Conservation (phyloP, 2,797 vertebrate genomes). For the Furcifer pardalis region DNA sequence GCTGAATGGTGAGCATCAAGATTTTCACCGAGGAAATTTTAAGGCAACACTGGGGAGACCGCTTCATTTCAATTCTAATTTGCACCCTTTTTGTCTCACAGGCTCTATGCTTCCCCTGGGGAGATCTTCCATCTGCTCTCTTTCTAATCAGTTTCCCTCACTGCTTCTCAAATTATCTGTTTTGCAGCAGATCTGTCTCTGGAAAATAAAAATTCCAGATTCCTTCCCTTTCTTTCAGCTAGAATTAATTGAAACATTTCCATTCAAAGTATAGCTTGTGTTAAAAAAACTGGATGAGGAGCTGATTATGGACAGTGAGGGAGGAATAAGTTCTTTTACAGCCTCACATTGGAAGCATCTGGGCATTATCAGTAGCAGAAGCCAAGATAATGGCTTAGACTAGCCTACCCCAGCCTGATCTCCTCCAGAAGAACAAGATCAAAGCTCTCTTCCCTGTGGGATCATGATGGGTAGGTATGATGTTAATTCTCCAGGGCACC, state of each 20-base stretch:
- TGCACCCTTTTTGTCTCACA: neutral
- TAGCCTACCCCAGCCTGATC: neutral
- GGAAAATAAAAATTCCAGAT: neutral
- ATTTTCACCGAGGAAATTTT: neutral
- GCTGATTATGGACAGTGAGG: neutral
- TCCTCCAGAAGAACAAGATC: neutral
- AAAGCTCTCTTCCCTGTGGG: neutral
- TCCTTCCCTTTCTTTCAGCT: neutral
- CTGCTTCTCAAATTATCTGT: neutral
- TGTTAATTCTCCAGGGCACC: neutral
- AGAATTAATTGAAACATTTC: constrained; percentile 12
- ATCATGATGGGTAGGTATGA: neutral
- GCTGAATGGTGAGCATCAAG: neutral
- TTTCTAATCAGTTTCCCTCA: neutral
- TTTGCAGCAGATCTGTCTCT: neutral
- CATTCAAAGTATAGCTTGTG: constrained; percentile 5
- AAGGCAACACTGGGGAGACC: neutral
- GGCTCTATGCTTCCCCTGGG: neutral
- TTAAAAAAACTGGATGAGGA: constrained; percentile 14
- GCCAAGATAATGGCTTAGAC: neutral
- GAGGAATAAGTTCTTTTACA: constrained; percentile 8
- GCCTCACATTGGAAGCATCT: constrained; percentile 18
- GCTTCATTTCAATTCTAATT: neutral
- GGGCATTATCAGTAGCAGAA: constrained; percentile 1
- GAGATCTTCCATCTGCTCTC: neutral